Evolutionary conservation across 1,140 invertebrate genomes (phyloP), one percentile per base, ranked within the genome.

Genomic region (Tenebrio molitor): DNA sequence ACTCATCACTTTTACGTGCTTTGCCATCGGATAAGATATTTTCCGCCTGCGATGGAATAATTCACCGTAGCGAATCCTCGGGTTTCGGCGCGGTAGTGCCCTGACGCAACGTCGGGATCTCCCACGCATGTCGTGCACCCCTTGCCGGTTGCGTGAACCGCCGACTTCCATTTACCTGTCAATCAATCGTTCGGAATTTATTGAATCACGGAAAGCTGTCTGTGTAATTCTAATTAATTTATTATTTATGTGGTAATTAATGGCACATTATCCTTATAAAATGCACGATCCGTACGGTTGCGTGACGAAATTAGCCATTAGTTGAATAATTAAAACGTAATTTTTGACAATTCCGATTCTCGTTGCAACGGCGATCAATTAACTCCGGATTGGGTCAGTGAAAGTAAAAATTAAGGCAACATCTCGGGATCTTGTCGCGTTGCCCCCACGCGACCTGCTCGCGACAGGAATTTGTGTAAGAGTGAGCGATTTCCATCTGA

Each of bases 401-500:
- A 58, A 58, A 58, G 50, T 58, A 58, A 58, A 58, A 58, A 58
- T 58, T 25, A 12, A 58, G 21, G 7, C 50, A 58, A 29, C 21
- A 12, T 3, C n/a, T n/a, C 36, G 12, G 36, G 23, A 17, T 4
- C 2, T 16, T 58, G 50, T 58, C 21, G 50, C 19, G 44, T 50
- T 50, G 50, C 50, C 50, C 50, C 50, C 50, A 58, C 50, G 50
- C 50, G 50, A 58, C 50, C 15, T 15, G 23, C 50, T 58, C 50
- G 50, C 50, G 50, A 58, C 50, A 58, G 50, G 50, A 58, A 58
- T 58, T 58, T 58, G 50, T 58, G 50, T 58, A 58, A 58, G 50
- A 58, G 50, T 58, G 50, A 58, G 19, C 50, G 50, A 58, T 58
- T 58, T 58, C 50, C 50, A 58, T 58, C 50, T 25, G 23, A 25